Evolutionary conservation across 2,888 invertebrate genomes (phyloP).

Genomic region (Electrophaes corylata): DNA sequence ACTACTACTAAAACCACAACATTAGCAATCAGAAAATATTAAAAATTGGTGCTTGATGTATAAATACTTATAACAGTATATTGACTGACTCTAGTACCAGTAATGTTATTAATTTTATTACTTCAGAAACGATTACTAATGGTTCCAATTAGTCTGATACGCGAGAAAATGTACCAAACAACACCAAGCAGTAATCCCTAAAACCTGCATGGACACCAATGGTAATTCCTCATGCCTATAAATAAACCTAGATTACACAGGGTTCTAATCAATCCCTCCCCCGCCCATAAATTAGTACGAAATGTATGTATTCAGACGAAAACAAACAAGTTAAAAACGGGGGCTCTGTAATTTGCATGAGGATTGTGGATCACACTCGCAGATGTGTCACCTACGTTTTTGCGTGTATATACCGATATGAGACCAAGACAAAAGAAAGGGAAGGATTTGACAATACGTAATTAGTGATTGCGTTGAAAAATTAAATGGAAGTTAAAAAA

Average conservation of each 20-base stretch:
- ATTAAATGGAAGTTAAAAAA: too few relatives aligned
- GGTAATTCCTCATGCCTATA: slow-evolving; percentile 26
- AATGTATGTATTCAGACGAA: slow-evolving; percentile 59
- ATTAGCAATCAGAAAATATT: too few relatives aligned
- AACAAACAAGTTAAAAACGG: slow-evolving; percentile 78
- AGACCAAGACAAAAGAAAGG: not conserved
- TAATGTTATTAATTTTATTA: too few relatives aligned
- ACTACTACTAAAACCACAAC: not conserved
- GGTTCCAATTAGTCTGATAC: not conserved
- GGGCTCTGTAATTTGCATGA: slow-evolving; percentile 78
- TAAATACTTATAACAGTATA: not conserved
- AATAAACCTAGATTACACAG: slow-evolving; percentile 40
- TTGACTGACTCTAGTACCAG: too few relatives aligned
- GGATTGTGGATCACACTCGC: slow-evolving; percentile 62
- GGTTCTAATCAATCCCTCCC: slow-evolving; percentile 47
- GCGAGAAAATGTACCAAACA: not conserved
- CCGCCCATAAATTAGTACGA: slow-evolving; percentile 45
- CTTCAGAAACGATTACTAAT: too few relatives aligned
- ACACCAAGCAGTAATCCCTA: slow-evolving; percentile 10
- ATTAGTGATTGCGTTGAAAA: not conserved
- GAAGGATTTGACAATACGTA: not conserved
- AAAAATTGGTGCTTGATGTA: not conserved
- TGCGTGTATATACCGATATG: slow-evolving; percentile 4
- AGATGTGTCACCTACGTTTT: slow-evolving; percentile 58
- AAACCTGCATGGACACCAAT: slow-evolving; percentile 9